Conservation (phyloP, 2,113 vertebrate species). For the Campylorhamphus procurvoides region DNA sequence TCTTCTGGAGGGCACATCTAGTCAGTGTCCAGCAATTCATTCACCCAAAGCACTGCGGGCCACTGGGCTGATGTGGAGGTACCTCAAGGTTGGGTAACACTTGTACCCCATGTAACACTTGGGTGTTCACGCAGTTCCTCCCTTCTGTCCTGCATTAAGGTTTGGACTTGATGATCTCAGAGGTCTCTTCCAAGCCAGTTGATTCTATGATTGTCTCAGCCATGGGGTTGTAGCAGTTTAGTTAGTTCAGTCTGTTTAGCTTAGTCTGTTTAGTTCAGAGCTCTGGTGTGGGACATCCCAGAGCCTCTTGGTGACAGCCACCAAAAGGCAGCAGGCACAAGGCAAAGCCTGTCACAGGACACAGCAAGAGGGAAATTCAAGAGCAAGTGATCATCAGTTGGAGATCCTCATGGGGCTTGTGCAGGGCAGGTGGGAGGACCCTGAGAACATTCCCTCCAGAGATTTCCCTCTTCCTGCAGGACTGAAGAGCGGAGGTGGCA, state of each 20-base stretch:
- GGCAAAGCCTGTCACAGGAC: background rate
- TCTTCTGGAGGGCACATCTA: rapidly evolving
- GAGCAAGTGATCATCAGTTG: background rate
- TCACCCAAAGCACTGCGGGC: background rate
- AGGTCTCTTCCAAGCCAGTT: too few relatives aligned
- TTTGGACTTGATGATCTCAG: too few relatives aligned
- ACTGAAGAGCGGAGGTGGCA: background rate
- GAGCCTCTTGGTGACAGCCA: background rate
- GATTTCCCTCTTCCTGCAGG: background rate
- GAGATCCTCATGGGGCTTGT: background rate
- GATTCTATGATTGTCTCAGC: background rate
- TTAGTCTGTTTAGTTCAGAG: background rate
- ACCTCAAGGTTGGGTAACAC: background rate
- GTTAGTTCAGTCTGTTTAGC: background rate
- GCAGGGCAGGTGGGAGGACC: background rate
- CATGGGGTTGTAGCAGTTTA: rapidly evolving
- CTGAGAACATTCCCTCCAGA: background rate
- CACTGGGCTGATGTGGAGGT: background rate
- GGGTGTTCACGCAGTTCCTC: background rate
- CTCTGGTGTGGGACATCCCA: background rate
- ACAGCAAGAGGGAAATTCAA: background rate
- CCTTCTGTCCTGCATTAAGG: background rate
- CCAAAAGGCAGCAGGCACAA: background rate
- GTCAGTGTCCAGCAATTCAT: background rate
- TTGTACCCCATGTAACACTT: background rate